Percentiles rank a stretch among this genome's conserved stretches.
Evolutionary conservation across 2,797 vertebrate genomes (phyloP).

Genomic region (Crocidura indochinensis): DNA sequence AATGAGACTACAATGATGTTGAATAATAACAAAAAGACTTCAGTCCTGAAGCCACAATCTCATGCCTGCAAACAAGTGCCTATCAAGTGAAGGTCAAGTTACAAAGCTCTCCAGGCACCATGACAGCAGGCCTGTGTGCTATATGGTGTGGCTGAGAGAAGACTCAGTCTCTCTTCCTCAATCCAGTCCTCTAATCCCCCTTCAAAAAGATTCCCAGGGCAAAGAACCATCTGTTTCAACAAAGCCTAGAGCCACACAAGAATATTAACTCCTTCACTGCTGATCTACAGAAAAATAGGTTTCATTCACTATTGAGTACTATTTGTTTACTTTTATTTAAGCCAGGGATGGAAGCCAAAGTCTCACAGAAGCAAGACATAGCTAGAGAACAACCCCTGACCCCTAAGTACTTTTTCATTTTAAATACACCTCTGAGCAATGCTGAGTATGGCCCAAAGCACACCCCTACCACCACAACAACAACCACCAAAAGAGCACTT

Average conservation of each 20-base stretch:
- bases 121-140: conserved; percentile 74
- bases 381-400: too few relatives aligned
- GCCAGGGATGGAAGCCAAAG: too few relatives aligned
- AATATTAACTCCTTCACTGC: conserved; percentile 79
- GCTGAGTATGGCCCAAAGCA: too few relatives aligned
- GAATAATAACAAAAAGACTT: conserved; percentile 52
- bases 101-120: conserved; percentile 45
- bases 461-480: too few relatives aligned
- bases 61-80: conserved; percentile 33
- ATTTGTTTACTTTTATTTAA: background rate
- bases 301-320: conserved; percentile 26
- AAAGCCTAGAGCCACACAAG: conserved; percentile 51
- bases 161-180: conserved; percentile 48
- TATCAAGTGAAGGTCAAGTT: conserved; percentile 28
- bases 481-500: too few relatives aligned
- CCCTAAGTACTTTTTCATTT: background rate
- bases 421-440: conserved; percentile 11
- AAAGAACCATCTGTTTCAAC: conserved; percentile 75
- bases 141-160: conserved; percentile 5
- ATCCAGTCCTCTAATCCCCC: conserved; percentile 70
- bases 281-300: conserved; percentile 35
- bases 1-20: conserved; percentile 42
- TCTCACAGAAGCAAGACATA: too few relatives aligned
- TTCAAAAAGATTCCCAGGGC: conserved; percentile 67
- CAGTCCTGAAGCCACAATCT: conserved; percentile 30